Evolutionary conservation across 2,113 vertebrate species (phyloP).

Genomic region (Sebastes schlegelii): DNA sequence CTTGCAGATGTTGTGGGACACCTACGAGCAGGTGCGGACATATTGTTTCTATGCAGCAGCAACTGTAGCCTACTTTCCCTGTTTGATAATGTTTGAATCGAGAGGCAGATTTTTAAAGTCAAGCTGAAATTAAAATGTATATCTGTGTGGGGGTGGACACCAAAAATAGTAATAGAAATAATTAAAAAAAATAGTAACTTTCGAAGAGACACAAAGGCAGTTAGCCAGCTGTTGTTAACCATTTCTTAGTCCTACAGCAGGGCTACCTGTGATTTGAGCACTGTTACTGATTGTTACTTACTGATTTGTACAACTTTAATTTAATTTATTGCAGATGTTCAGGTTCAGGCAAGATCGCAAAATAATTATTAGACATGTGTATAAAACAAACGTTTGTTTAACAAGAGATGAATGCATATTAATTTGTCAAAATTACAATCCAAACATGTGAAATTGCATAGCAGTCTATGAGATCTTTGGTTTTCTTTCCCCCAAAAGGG

Average conservation of each 20-base stretch:
- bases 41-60: not conserved
- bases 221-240: not conserved
- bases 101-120: not conserved
- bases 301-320: not conserved
- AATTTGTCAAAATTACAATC: too few species aligned
- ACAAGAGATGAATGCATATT: too few species aligned
- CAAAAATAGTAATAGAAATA: not conserved
- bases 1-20: conserved; percentile 97
- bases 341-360: too few species aligned
- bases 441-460: too few species aligned
- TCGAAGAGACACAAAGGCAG: not conserved
- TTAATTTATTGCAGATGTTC: too few species aligned
- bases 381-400: too few species aligned
- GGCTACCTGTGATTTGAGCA: not conserved
- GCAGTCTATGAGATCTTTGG: too few species aligned
- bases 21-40: conserved; percentile 91
- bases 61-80: not conserved
- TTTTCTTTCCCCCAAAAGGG: too few species aligned
- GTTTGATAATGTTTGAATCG: not conserved
- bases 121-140: not conserved
- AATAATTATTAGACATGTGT: too few species aligned
- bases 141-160: not conserved
- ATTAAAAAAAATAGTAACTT: not conserved
- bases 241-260: not conserved
- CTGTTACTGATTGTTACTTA: not conserved